These are phyloP conservation scores for Heliothis peltigera DNA, from an alignment of 2,888 invertebrate genomes.

Conservation along the genomic window DNA sequence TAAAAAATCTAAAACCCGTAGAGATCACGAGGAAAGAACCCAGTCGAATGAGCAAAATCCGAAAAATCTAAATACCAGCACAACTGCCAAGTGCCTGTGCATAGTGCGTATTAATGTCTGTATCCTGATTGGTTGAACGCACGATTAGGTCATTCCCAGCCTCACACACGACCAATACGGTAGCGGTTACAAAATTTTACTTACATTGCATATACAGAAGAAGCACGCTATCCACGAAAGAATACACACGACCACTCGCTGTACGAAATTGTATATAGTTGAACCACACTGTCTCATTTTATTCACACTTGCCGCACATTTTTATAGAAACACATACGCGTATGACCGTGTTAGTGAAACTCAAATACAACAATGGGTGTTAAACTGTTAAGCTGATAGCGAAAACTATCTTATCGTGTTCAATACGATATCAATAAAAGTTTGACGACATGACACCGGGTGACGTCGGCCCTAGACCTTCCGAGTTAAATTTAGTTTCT, in stretches of 20 bases:
- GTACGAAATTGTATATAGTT: slow-evolving; percentile 66
- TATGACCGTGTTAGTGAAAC: slow-evolving; percentile 65
- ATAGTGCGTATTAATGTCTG: not conserved
- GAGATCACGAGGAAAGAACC: no score
- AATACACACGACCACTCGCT: slow-evolving; percentile 69
- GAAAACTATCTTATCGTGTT: slow-evolving; percentile 82
- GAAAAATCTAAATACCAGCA: not conserved
- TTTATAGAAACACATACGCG: slow-evolving; percentile 57
- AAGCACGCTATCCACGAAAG: slow-evolving; percentile 64
- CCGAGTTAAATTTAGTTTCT: slow-evolving; percentile 29
- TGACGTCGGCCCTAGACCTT: slow-evolving; percentile 70
- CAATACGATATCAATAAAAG: slow-evolving; percentile 82
- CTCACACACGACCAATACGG: slow-evolving; percentile 10
- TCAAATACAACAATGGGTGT: slow-evolving; percentile 71
- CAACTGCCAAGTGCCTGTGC: not conserved
- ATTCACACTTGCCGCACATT: slow-evolving; percentile 62
- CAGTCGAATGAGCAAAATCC: no score
- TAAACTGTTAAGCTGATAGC: slow-evolving; percentile 70
- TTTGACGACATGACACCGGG: slow-evolving; percentile 54
- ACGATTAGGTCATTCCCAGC: slow-evolving; percentile 24
- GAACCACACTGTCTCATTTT: slow-evolving; percentile 74
- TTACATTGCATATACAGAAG: slow-evolving; percentile 76
- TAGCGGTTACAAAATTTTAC: slow-evolving; percentile 51
- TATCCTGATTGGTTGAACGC: slow-evolving; percentile 28
- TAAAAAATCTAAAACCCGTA: no score